Evolutionary conservation across 2,113 vertebrate species (phyloP).

Genomic region (Porphyrio hochstetteri): DNA sequence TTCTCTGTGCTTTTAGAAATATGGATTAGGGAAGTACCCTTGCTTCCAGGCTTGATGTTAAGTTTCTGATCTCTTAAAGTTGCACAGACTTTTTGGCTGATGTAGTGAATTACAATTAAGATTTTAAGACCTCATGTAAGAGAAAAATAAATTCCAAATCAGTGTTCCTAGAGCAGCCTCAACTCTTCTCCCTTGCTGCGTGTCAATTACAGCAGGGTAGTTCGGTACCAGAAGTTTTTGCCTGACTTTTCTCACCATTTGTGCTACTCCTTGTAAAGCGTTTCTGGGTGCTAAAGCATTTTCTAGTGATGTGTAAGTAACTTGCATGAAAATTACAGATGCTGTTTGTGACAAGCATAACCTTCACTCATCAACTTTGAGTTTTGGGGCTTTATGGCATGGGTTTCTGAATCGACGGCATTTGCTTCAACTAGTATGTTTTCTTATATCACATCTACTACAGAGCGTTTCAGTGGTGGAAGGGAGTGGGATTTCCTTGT

Average conservation of each 20-base stretch:
- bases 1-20: not conserved
- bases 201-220: not conserved
- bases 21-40: not conserved
- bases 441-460: not conserved
- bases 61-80: not conserved
- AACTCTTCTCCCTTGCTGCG: not conserved
- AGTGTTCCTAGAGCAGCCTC: not conserved
- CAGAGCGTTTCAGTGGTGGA: not conserved
- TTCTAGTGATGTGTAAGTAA: not conserved
- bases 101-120: not conserved
- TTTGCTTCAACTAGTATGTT: not conserved
- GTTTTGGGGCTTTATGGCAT: not conserved
- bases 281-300: not conserved
- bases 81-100: not conserved
- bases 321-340: not conserved
- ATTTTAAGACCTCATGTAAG: too few species aligned
- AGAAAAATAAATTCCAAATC: not conserved
- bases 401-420: not conserved
- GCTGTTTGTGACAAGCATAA: not conserved
- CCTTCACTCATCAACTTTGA: not conserved
- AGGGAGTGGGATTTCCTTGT: not conserved
- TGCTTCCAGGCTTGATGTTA: not conserved
- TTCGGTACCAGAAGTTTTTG: not conserved
- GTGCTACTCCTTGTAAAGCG: not conserved
- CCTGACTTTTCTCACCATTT: not conserved